phyloP scores from a whole-genome alignment of 1,140 invertebrate genomes.

The Melitaea cinxia region DNA sequence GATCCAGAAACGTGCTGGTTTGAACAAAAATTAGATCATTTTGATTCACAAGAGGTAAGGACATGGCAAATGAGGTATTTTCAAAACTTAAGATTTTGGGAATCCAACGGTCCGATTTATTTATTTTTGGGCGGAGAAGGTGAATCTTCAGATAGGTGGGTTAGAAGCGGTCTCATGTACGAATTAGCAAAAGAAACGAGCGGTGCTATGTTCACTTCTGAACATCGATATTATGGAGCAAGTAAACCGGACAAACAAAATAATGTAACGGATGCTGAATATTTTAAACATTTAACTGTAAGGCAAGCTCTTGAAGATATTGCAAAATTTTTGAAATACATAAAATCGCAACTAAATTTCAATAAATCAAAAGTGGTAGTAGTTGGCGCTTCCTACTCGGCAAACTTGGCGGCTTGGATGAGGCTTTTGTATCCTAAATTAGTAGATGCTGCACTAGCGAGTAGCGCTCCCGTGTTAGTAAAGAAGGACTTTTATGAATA shows the following conservation, averaged over 20 bases:
- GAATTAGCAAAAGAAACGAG: slow-evolving; percentile 71
- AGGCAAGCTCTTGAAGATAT: slow-evolving; percentile 89
- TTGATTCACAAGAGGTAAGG: slow-evolving; percentile 51
- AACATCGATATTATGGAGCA: slow-evolving; percentile 92
- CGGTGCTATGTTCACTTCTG: slow-evolving; percentile 75
- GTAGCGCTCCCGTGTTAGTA: slow-evolving; percentile 88
- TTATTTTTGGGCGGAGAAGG: slow-evolving; percentile 83
- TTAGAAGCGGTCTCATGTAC: slow-evolving; percentile 43
- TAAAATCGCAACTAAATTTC: slow-evolving; percentile 62
- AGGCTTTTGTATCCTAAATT: slow-evolving; percentile 87
- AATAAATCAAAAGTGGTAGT: too few species aligned
- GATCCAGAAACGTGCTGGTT: slow-evolving; percentile 48
- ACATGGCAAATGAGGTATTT: slow-evolving; percentile 67
- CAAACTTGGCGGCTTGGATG: slow-evolving; percentile 89
- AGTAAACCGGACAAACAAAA: slow-evolving; percentile 88
- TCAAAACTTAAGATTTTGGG: slow-evolving; percentile 53
- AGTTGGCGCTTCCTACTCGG: slow-evolving; percentile 91
- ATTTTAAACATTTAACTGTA: slow-evolving; percentile 85
- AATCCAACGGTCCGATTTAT: slow-evolving; percentile 77
- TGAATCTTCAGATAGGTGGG: slow-evolving; percentile 40
- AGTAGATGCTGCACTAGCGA: slow-evolving; percentile 87
- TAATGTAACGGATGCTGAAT: slow-evolving; percentile 78
- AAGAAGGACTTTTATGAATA: slow-evolving; percentile 85
- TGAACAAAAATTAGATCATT: slow-evolving; percentile 63
- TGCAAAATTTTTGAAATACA: slow-evolving; percentile 84